phyloP scores from a whole-genome alignment of 2,113 vertebrate species.

The Zosterops hypoxanthus region DNA sequence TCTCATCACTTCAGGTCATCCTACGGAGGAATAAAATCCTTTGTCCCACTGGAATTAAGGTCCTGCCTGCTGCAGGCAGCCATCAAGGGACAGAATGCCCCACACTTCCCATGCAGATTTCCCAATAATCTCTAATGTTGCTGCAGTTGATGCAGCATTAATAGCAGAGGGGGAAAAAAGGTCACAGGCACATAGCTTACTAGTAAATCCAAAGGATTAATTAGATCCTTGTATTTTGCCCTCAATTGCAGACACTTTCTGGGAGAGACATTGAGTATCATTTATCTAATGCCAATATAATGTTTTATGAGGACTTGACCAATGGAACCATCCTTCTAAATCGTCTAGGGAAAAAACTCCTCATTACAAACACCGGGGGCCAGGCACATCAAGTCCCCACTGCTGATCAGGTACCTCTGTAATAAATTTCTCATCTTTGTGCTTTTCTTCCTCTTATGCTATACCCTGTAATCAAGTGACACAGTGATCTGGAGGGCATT shows the following conservation, averaged over 20 bases:
- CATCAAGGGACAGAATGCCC: background rate
- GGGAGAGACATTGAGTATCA: conserved; percentile 89
- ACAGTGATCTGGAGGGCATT: background rate
- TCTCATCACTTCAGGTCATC: background rate
- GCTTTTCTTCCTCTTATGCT: background rate
- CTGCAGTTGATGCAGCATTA: background rate
- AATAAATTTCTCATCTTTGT: background rate
- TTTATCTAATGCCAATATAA: conserved; percentile 72
- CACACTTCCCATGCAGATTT: background rate
- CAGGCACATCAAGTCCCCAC: background rate
- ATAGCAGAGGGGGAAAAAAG: background rate
- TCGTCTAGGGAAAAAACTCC: conserved; percentile 79
- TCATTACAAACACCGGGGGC: conserved; percentile 68
- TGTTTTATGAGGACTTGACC: conserved; percentile 79
- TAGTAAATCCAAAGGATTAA: background rate
- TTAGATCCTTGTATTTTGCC: background rate
- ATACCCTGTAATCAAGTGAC: accelerated
- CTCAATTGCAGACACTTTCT: conserved; percentile 81
- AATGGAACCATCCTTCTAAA: conserved; percentile 84
- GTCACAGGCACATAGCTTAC: background rate
- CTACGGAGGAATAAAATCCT: background rate
- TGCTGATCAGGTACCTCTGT: background rate
- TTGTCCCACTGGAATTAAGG: background rate
- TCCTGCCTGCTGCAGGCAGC: background rate
- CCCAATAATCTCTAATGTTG: background rate